Evolutionary conservation across 1,140 invertebrate species (phyloP).

Genomic region (Scaptodrosophila lebanonensis): DNA sequence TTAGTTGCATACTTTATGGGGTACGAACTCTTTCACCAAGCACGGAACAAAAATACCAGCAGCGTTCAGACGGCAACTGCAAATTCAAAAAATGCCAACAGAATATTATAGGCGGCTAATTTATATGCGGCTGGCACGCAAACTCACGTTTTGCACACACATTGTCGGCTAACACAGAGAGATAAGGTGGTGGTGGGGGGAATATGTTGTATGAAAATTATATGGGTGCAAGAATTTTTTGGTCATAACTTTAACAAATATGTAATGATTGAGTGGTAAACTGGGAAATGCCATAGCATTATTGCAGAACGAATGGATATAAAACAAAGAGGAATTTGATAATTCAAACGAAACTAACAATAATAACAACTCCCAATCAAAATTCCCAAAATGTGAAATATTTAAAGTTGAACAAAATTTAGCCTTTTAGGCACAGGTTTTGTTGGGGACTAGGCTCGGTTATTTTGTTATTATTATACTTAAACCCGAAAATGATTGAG

Average conservation of each 20-base stretch:
- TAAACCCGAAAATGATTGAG: no score
- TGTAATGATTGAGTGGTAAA: conserved; percentile 29
- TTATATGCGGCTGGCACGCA: conserved; percentile 70
- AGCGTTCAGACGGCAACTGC: conserved; percentile 56
- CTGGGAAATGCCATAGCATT: conserved; percentile 9
- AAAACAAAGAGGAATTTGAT: no score
- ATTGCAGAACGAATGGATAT: no score
- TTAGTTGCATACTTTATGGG: conserved; percentile 67
- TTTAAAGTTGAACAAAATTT: no score
- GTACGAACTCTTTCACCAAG: conserved; percentile 69
- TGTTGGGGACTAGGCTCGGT: no score
- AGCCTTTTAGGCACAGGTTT: no score
- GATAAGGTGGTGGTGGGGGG: neutral
- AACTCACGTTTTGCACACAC: conserved; percentile 74
- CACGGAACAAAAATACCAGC: conserved; percentile 9
- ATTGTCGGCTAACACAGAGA: conserved; percentile 43
- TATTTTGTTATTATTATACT: no score
- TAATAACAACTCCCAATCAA: no score
- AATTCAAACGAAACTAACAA: no score
- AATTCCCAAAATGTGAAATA: no score
- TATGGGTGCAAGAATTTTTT: conserved; percentile 65
- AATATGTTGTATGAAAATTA: conserved; percentile 76
- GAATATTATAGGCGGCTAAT: conserved; percentile 75
- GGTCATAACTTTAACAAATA: conserved; percentile 69
- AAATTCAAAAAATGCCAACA: conserved; percentile 74